Evolutionary conservation across 2,888 invertebrate species (phyloP).

Genomic region (Tenodera sinensis): DNA sequence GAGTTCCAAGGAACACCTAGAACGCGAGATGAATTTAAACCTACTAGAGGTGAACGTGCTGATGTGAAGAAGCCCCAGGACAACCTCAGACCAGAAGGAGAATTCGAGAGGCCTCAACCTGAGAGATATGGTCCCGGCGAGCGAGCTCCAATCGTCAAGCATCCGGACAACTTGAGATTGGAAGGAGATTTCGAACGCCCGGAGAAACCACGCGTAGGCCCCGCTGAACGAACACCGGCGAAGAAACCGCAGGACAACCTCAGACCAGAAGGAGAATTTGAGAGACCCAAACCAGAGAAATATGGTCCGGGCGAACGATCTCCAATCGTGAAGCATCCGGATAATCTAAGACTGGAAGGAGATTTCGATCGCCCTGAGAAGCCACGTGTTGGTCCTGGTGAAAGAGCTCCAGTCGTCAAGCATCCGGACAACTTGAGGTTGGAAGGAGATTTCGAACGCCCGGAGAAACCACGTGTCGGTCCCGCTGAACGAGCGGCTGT

Average conservation of each 20-base stretch:
- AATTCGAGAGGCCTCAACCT: slow-evolving; percentile 53
- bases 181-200: slow-evolving; percentile 40
- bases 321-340: slow-evolving; percentile 48
- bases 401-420: slow-evolving; percentile 57
- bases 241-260: slow-evolving; percentile 61
- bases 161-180: slow-evolving; percentile 34
- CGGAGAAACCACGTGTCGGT: slow-evolving; percentile 31
- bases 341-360: slow-evolving; percentile 58
- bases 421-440: slow-evolving; percentile 60
- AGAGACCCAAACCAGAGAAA: slow-evolving; percentile 44
- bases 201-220: slow-evolving; percentile 39
- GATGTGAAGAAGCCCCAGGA: slow-evolving; percentile 46
- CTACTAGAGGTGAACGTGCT: slow-evolving; percentile 33
- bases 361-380: slow-evolving; percentile 48
- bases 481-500: slow-evolving; percentile 46
- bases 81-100: slow-evolving; percentile 62
- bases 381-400: slow-evolving; percentile 49
- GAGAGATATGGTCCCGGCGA: slow-evolving; percentile 40
- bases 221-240: slow-evolving; percentile 59
- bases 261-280: slow-evolving; percentile 43
- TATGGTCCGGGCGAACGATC: slow-evolving; percentile 54
- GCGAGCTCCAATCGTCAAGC: slow-evolving; percentile 31
- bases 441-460: slow-evolving; percentile 56
- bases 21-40: slow-evolving; percentile 23
- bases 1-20: slow-evolving; percentile 44